Conservation (phyloP, 1,140 invertebrate genomes). For the Drosophila bipectinata region DNA sequence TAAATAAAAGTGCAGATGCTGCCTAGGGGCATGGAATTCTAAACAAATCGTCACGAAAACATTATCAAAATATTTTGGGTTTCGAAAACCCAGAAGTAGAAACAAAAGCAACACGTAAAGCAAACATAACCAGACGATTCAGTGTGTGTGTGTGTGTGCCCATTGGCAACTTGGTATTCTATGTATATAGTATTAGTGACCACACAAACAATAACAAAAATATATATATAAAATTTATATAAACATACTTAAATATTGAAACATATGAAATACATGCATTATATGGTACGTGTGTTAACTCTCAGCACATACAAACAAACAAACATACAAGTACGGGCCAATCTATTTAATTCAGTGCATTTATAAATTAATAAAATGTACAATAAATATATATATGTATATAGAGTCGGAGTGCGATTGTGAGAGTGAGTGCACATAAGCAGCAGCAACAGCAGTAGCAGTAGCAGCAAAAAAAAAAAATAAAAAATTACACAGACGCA, state of each 20-base stretch:
- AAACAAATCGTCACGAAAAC: constrained; percentile 32
- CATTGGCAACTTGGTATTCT: constrained; percentile 10
- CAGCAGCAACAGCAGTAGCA: neutral
- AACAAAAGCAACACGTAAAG: constrained; percentile 47
- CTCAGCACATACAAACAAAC: constrained; percentile 13
- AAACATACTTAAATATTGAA: neutral
- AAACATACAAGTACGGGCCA: constrained; percentile 25
- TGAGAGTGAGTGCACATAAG: constrained; percentile 32
- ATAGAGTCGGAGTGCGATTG: constrained; percentile 19
- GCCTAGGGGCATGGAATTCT: constrained; percentile 2
- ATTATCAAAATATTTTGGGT: constrained; percentile 51
- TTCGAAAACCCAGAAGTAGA: constrained; percentile 39
- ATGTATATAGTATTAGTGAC: constrained; percentile 29
- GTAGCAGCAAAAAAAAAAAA: constrained; percentile 1
- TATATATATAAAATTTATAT: constrained; percentile 2
- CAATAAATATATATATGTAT: constrained; percentile 25
- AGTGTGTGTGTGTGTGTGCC: constrained; percentile 36
- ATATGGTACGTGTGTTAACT: constrained; percentile 44
- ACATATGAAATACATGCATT: constrained; percentile 24
- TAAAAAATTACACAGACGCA: constrained; percentile 64
- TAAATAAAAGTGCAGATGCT: constrained; percentile 2
- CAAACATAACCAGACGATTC: constrained; percentile 33
- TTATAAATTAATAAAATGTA: constrained; percentile 56
- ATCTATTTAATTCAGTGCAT: constrained; percentile 50
- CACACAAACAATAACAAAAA: constrained; percentile 19